These are phyloP conservation scores for Taphrorychus bicolor DNA, from an alignment of 2,888 invertebrate species.

Conservation along the genomic window DNA sequence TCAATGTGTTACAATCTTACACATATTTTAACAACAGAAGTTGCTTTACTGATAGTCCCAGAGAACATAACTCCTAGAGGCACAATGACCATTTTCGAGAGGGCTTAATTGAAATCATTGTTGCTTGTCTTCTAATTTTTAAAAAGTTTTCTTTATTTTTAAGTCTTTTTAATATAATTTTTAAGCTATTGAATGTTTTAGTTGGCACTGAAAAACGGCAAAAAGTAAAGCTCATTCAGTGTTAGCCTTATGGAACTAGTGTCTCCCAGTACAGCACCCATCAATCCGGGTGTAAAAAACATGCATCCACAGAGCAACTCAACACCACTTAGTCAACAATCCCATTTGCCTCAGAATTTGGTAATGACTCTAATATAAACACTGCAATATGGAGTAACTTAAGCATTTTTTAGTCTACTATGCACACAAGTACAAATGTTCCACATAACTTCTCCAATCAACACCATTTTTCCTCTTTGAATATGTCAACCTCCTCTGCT, in stretches of 20 bases:
- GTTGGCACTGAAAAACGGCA: background rate
- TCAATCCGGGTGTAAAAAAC: conserved; percentile 51
- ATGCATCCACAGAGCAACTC: conserved; percentile 55
- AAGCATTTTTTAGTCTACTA: conserved; percentile 36
- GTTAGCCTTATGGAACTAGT: conserved; percentile 12
- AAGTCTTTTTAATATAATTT: background rate
- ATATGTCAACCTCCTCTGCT: conserved; percentile 51
- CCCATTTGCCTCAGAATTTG: conserved; percentile 52
- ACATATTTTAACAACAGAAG: too few species aligned
- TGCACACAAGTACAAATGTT: conserved; percentile 47
- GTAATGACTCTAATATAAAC: conserved; percentile 39
- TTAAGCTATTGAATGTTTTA: background rate
- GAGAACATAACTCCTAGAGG: too few species aligned
- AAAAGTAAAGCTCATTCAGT: background rate
- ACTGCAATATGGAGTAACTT: conserved; percentile 2
- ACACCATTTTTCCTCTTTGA: conserved; percentile 46
- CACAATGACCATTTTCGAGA: too few species aligned
- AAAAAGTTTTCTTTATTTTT: background rate
- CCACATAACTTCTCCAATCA: conserved; percentile 49
- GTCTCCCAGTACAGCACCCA: conserved; percentile 31
- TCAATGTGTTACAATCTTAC: too few species aligned
- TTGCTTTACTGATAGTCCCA: too few species aligned
- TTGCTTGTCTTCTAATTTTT: too few species aligned
- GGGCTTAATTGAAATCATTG: too few species aligned
- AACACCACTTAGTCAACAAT: conserved; percentile 53